Evolutionary conservation across 2,797 vertebrate species (phyloP).

Genomic region (Sebastolobus alascanus): DNA sequence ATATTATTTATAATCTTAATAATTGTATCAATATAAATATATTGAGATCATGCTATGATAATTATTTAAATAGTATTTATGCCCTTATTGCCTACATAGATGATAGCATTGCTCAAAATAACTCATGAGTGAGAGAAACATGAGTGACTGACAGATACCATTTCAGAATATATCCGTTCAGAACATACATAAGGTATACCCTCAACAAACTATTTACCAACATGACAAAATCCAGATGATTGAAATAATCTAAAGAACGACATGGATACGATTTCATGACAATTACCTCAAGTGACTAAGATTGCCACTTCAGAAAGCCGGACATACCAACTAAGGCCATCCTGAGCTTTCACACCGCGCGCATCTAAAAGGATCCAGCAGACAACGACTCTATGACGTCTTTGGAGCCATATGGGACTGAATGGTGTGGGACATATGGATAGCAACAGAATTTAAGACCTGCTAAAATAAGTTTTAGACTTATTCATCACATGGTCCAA

Average conservation of each 20-base stretch:
- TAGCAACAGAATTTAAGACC: conserved; percentile 45
- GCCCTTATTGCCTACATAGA: not conserved
- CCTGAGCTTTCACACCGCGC: conserved; percentile 12
- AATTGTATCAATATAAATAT: not conserved
- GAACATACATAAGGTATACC: conserved; percentile 1
- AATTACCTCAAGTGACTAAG: conserved; percentile 5
- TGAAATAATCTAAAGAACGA: conserved; percentile 21
- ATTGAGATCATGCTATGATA: not conserved
- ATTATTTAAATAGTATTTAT: not conserved
- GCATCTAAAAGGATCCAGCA: conserved; percentile 23
- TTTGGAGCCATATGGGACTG: conserved; percentile 34
- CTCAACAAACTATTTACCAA: conserved; percentile 20
- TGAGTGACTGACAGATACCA: not conserved
- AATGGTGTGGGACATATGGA: conserved; percentile 31
- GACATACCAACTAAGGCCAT: conserved; percentile 15
- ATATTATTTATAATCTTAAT: not conserved
- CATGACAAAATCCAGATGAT: conserved; percentile 25
- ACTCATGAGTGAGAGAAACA: conserved; percentile 13
- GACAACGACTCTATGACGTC: conserved; percentile 26
- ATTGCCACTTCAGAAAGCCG: conserved; percentile 17
- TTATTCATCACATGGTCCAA: conserved; percentile 56
- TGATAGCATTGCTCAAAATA: conserved; percentile 30
- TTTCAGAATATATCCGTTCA: conserved; percentile 44
- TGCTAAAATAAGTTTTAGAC: conserved; percentile 63
- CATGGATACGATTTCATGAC: conserved; percentile 17